Base-by-base conservation (phyloP, 2,888 invertebrate species). In the Phoenoteleia sp. region DNA sequence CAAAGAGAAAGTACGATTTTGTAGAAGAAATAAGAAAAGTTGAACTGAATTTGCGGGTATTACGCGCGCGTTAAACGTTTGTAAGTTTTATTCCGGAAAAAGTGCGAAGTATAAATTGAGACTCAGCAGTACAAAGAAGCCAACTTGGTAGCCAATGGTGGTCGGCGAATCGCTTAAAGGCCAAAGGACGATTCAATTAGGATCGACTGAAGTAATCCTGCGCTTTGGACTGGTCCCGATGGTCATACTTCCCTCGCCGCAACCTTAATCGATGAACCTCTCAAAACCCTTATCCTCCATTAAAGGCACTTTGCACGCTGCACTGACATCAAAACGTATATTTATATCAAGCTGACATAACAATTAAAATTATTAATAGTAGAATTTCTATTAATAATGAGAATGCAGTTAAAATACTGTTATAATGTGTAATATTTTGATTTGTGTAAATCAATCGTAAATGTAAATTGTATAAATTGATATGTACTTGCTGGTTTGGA, bases 121-220 rank as follows among this genome's bases (percentile, higher is more conserved):
- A 79, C 71, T 45, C 9, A 47, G 39, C 17, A 45, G 21, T 36
- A 67, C 67, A 67, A 83, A 72, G 80, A 72, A 64, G 80, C 74
- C 64, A 69, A 77, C 62, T 60, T 74, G 52, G 49, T 81, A 21
- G 74, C 74, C 80, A 80, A 69, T 67, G 64, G 76, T 72, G 42
- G 88, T 90, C 88, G 69, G 88, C 88, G 89, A 89, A 90, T 92
- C 90, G 91, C 92, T 92, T 90, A 90, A 88, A 92, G 91, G 81
- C 91, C 91, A 91, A 92, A 92, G 91, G 92, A 91, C 91, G 91
- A 93, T 93, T 93, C 92, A 93, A 93, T 93, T 93, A 92, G 92
- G 91, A 93, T 92, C 91, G 90, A 91, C 89, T 90, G 87, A 56
- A 81, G 92, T 92, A 92, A 92, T 93, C 91, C 91, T 89, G 86